Percentiles rank a stretch among this genome's conserved stretches.
phyloP scores from a whole-genome alignment of 2,797 vertebrate genomes.

The Myripristis jacobus region DNA sequence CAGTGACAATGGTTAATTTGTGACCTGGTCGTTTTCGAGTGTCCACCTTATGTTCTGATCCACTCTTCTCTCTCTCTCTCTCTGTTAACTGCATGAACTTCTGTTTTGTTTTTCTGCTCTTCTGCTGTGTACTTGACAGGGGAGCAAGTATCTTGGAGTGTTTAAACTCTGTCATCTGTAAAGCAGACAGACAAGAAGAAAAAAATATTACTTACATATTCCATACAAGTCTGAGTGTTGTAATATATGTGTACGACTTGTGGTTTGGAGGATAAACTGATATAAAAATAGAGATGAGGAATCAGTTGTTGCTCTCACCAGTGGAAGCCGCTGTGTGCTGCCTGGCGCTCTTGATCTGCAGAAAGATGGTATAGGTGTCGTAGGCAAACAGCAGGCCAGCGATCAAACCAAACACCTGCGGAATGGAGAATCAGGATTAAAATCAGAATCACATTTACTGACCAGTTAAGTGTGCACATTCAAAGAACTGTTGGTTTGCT shows the following conservation, averaged over 20 bases:
- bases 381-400: conserved; percentile 81
- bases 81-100: conserved; percentile 30
- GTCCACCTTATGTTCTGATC: conserved; percentile 46
- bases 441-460: background rate
- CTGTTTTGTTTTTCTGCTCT: conserved; percentile 39
- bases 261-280: background rate
- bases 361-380: conserved; percentile 78
- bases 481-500: too few species aligned
- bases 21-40: conserved; percentile 62
- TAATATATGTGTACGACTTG: accelerated
- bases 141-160: conserved; percentile 4
- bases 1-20: conserved; percentile 46
- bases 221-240: background rate
- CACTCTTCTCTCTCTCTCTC: conserved; percentile 2
- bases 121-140: conserved; percentile 43
- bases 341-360: conserved; percentile 65
- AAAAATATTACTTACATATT: background rate
- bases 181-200: conserved; percentile 5
- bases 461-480: too few species aligned
- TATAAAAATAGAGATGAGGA: background rate
- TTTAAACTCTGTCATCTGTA: conserved; percentile 78
- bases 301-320: conserved; percentile 55
- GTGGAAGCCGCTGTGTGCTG: conserved; percentile 72
- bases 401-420: conserved; percentile 82
- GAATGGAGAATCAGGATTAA: conserved; percentile 24